These are phyloP conservation scores for Enteromius mattozi DNA, from an alignment of 2,797 vertebrate genomes.

Conservation along the genomic window DNA sequence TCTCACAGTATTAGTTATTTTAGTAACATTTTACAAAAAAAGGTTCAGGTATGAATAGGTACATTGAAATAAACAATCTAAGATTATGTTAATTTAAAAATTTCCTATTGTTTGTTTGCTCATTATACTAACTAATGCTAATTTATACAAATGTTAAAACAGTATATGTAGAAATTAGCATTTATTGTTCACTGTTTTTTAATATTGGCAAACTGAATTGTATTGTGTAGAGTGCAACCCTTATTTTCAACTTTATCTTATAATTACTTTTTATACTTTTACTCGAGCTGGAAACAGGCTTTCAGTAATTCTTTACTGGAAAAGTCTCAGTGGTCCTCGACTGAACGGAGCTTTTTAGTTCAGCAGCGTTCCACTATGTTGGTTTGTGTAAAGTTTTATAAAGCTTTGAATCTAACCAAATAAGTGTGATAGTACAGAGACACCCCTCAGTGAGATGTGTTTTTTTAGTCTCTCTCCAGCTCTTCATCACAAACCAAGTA, in stretches of 20 bases:
- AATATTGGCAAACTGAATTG: not conserved
- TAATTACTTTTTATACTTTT: not conserved
- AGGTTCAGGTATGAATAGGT: not conserved
- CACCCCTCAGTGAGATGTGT: slow-evolving; percentile 29
- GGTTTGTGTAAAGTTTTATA: slow-evolving; percentile 14
- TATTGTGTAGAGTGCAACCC: not conserved
- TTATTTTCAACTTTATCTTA: not conserved
- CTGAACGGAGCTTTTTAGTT: slow-evolving; percentile 21
- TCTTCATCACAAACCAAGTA: slow-evolving; percentile 80
- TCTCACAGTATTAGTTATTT: not conserved
- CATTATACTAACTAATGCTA: not conserved
- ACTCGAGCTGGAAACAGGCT: slow-evolving; percentile 1
- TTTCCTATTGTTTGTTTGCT: not conserved
- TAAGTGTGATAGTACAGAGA: slow-evolving; percentile 19
- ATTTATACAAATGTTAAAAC: not conserved
- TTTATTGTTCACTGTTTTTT: not conserved
- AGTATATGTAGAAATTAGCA: not conserved
- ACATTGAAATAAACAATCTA: not conserved
- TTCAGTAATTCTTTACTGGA: slow-evolving; percentile 21
- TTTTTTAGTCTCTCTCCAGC: slow-evolving; percentile 19
- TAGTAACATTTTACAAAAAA: not conserved
- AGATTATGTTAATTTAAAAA: not conserved
- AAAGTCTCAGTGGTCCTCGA: not conserved
- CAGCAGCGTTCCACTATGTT: slow-evolving; percentile 18
- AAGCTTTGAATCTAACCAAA: slow-evolving; percentile 36